A percentile compares a stretch with the other conserved stretches of the same genome.
Conservation (phyloP, 2,113 vertebrate genomes). For the Climacteris rufus region DNA sequence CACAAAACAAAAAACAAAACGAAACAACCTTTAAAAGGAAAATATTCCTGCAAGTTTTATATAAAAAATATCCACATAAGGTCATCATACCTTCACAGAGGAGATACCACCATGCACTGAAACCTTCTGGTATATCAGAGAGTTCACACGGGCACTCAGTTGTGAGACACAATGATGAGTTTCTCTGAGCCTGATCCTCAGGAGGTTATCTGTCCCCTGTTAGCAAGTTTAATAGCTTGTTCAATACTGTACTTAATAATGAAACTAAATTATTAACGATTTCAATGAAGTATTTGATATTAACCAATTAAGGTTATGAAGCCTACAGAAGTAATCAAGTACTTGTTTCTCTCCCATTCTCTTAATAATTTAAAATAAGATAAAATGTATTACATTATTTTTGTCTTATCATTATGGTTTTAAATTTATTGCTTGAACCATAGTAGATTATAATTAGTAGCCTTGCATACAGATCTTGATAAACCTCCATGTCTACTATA, state of each 20-base stretch:
- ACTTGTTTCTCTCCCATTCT: background rate
- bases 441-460: background rate
- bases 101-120: background rate
- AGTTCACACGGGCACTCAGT: background rate
- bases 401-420: background rate
- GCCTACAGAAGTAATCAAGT: background rate
- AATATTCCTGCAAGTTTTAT: background rate
- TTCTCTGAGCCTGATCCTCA: background rate
- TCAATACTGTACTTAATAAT: background rate
- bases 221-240: constrained; percentile 2
- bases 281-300: background rate
- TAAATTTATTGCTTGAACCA: background rate
- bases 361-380: background rate
- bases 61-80: background rate
- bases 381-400: background rate
- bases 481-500: background rate
- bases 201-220: background rate
- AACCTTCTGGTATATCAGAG: background rate
- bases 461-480: background rate
- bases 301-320: background rate
- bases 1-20: background rate
- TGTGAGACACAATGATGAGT: background rate
- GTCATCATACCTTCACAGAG: background rate
- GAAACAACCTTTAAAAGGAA: too few species aligned
- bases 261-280: background rate